phyloP scores from a whole-genome alignment of 92 coral and sea anemone species.

The Siderastrea siderea region DNA sequence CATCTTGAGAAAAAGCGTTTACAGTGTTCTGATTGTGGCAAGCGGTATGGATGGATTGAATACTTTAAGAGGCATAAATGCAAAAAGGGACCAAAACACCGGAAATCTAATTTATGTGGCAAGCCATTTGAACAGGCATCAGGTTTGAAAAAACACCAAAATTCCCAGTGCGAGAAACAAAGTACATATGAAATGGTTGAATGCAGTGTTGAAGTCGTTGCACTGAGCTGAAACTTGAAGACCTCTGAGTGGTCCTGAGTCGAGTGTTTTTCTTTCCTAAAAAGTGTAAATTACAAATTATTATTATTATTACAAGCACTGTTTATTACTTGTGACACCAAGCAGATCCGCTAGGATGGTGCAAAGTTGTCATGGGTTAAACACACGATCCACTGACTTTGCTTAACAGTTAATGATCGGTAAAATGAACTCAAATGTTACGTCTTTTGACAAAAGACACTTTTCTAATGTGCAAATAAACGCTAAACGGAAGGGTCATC shows the following conservation, averaged over 20 bases:
- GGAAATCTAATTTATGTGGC: neutral
- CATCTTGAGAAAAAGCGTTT: constrained; percentile 2
- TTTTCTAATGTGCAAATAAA: no score
- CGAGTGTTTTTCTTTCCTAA: neutral
- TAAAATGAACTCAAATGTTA: no score
- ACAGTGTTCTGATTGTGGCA: constrained; percentile 2
- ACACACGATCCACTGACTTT: no score
- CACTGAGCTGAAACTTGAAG: neutral
- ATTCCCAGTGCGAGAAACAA: neutral
- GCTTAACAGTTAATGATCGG: no score
- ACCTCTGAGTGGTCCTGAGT: neutral
- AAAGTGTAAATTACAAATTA: neutral
- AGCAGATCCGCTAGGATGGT: no score
- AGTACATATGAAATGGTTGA: neutral
- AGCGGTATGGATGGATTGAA: constrained; percentile 1
- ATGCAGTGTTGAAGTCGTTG: neutral
- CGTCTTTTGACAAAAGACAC: no score
- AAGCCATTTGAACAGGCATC: neutral
- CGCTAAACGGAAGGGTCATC: no score
- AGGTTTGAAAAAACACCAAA: neutral
- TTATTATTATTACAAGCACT: no score
- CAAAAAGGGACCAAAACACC: neutral
- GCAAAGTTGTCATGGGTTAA: no score
- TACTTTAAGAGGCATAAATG: constrained; percentile 10
- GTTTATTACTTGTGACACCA: no score